Evolutionary conservation across 1,140 invertebrate genomes (phyloP).

Genomic region (Coboldia fuscipes): DNA sequence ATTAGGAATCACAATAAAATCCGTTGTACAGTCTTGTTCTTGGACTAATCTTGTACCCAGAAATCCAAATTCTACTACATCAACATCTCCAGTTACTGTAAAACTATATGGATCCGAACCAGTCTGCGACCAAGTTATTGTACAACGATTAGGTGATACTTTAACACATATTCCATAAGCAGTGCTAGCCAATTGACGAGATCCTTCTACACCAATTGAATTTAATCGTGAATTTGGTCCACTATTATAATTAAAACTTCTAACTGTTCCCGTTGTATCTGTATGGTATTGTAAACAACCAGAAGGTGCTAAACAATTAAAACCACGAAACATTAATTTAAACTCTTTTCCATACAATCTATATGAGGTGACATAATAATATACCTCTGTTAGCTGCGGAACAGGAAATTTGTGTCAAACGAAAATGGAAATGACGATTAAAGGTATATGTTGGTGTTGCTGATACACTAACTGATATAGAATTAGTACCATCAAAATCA

Average conservation of each 20-base stretch:
- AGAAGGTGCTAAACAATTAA: conserved; percentile 35
- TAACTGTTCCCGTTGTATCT: conserved; percentile 34
- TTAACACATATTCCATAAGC: conserved; percentile 38
- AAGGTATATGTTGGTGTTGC: conserved; percentile 34
- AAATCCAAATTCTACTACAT: conserved; percentile 27
- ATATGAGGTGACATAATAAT: neutral
- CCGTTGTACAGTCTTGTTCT: conserved; percentile 34
- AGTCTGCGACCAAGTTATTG: conserved; percentile 17
- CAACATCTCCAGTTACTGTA: conserved; percentile 41
- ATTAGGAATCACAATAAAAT: conserved; percentile 55
- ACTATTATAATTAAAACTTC: conserved; percentile 53
- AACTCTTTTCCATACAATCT: neutral
- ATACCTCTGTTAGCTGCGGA: conserved; percentile 20
- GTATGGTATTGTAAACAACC: conserved; percentile 64
- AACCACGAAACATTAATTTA: neutral
- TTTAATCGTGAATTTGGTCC: conserved; percentile 24
- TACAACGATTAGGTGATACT: conserved; percentile 15
- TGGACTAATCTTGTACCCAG: conserved; percentile 28
- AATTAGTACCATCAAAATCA: conserved; percentile 42
- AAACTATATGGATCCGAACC: conserved; percentile 36
- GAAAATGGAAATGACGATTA: conserved; percentile 52
- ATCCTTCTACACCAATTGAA: conserved; percentile 26
- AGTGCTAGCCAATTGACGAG: conserved; percentile 45
- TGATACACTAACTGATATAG: conserved; percentile 43
- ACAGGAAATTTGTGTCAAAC: conserved; percentile 49